Evolutionary conservation across 2,888 invertebrate species (phyloP).

Genomic region (Eustalomyia histrio): DNA sequence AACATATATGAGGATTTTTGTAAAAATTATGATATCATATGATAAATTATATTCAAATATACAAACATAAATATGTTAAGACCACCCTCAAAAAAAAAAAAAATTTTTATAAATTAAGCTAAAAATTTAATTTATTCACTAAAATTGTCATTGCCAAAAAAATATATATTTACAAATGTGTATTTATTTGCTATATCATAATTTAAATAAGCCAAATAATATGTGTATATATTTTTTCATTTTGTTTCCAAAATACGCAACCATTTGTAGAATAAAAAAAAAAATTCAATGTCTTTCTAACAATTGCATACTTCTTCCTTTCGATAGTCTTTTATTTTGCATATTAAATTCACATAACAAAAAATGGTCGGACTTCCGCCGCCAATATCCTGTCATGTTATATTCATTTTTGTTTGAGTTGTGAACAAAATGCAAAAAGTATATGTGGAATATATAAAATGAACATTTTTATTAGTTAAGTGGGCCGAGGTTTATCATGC

Average conservation of each 20-base stretch:
- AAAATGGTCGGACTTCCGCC: slow-evolving; percentile 75
- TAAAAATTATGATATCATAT: slow-evolving; percentile 2
- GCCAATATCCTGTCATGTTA: slow-evolving; percentile 73
- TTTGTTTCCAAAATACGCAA: neutral
- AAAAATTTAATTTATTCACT: neutral
- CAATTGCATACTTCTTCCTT: slow-evolving; percentile 40
- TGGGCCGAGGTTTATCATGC: slow-evolving; percentile 61
- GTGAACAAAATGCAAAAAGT: slow-evolving; percentile 21
- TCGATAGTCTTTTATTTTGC: slow-evolving; percentile 67
- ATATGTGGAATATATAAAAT: neutral
- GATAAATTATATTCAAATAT: neutral
- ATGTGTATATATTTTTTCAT: neutral
- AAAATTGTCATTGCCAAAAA: too few species aligned
- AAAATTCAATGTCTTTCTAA: slow-evolving; percentile 37
- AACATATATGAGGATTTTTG: neutral
- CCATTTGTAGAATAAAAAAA: neutral
- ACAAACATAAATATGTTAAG: neutral
- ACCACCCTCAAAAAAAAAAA: slow-evolving; percentile 17
- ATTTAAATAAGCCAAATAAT: slow-evolving; percentile 38
- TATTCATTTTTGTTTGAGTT: neutral
- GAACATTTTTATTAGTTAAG: slow-evolving; percentile 67
- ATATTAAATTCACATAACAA: slow-evolving; percentile 77
- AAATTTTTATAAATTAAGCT: neutral
- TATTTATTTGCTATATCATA: neutral
- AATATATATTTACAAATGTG: too few species aligned